These are phyloP conservation scores for Cephalophus harveyi DNA, from an alignment of 2,113 vertebrate species.

Conservation along the genomic window DNA sequence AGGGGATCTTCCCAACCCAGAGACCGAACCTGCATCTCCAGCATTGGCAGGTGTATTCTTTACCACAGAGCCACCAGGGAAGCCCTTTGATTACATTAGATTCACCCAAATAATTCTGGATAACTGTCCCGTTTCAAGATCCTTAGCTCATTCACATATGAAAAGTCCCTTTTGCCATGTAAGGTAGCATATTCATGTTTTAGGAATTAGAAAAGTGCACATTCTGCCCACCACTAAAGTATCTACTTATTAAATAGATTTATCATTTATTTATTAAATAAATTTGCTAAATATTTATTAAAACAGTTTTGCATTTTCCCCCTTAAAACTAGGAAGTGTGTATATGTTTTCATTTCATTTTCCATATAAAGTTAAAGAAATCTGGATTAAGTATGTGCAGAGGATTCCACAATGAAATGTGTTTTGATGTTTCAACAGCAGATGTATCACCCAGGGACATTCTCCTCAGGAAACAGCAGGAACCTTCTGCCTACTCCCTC, in stretches of 20 bases:
- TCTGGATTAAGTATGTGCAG: conserved; percentile 70
- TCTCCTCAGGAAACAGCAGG: conserved; percentile 92
- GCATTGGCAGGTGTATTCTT: background rate
- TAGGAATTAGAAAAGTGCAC: background rate
- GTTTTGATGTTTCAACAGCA: conserved; percentile 93
- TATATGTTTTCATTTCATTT: conserved; percentile 68
- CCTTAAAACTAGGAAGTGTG: conserved; percentile 51
- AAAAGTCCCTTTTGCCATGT: background rate
- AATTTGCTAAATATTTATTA: background rate
- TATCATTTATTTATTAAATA: background rate
- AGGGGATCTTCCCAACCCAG: background rate
- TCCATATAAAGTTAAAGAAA: conserved; percentile 66
- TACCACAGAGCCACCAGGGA: background rate
- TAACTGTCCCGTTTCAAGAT: background rate
- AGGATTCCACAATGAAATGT: conserved; percentile 82
- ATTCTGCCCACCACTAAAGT: background rate
- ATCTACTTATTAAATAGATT: background rate
- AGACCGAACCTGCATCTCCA: background rate
- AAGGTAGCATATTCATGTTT: background rate
- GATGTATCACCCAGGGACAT: conserved; percentile 92
- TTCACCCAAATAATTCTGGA: background rate
- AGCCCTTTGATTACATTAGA: background rate
- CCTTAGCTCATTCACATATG: background rate
- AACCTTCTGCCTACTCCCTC: conserved; percentile 87
- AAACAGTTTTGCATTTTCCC: conserved; percentile 43